phyloP scores from a whole-genome alignment of 2,888 invertebrate species.

The Eupithecia dodoneata region DNA sequence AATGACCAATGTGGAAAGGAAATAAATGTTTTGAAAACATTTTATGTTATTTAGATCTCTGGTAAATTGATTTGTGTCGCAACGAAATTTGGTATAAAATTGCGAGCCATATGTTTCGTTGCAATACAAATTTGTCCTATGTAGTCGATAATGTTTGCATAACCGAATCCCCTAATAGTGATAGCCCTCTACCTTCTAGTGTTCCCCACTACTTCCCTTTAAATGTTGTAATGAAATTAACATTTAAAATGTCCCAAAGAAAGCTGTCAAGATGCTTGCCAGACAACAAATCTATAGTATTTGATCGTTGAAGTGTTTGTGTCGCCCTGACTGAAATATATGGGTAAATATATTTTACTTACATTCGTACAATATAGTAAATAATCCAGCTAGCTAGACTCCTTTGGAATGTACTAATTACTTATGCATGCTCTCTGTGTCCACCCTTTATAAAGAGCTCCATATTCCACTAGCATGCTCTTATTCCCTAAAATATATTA shows the following conservation, averaged over 20 bases:
- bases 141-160: constrained; percentile 7
- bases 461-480: constrained; percentile 72
- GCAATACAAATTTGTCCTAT: constrained; percentile 17
- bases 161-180: constrained; percentile 18
- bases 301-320: constrained; percentile 77
- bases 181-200: background rate
- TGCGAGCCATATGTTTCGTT: background rate
- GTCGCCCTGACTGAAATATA: constrained; percentile 77
- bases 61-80: constrained; percentile 53
- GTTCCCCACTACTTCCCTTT: constrained; percentile 17
- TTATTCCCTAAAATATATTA: constrained; percentile 34
- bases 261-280: constrained; percentile 84
- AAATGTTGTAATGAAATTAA: constrained; percentile 32
- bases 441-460: constrained; percentile 65
- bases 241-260: constrained; percentile 59
- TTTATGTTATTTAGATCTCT: constrained; percentile 60
- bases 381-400: constrained; percentile 75
- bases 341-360: constrained; percentile 83
- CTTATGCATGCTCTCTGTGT: constrained; percentile 75
- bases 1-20: constrained; percentile 79
- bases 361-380: constrained; percentile 73
- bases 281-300: constrained; percentile 68
- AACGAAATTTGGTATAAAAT: background rate
- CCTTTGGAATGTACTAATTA: constrained; percentile 81
- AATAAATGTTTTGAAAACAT: constrained; percentile 81